phyloP scores from a whole-genome alignment of 2,113 vertebrate genomes.

The Seriola rivoliana region DNA sequence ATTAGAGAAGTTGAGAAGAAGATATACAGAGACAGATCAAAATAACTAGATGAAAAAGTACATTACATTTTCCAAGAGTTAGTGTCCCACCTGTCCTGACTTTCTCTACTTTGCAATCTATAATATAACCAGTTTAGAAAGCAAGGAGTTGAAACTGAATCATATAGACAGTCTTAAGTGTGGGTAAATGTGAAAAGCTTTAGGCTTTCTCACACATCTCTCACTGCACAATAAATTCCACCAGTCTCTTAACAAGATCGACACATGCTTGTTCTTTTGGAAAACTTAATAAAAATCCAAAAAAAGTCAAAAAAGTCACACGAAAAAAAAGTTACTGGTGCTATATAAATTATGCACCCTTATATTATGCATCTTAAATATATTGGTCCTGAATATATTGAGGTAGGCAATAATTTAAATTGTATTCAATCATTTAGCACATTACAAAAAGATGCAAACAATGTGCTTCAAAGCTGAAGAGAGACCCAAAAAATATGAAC shows the following conservation, averaged over 20 bases:
- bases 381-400: too few relatives aligned
- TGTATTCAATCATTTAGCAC: too few relatives aligned
- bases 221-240: not conserved
- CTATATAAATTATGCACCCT: too few relatives aligned
- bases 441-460: too few relatives aligned
- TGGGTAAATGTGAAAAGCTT: not conserved
- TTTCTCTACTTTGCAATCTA: not conserved
- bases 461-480: too few relatives aligned
- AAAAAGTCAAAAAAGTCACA: too few relatives aligned
- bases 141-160: not conserved
- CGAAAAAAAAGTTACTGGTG: too few relatives aligned
- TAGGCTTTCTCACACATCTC: slow-evolving; percentile 1
- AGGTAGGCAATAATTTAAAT: too few relatives aligned
- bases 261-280: not conserved
- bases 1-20: not conserved
- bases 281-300: not conserved
- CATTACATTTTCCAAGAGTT: not conserved
- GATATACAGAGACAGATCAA: not conserved
- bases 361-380: too few relatives aligned
- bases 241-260: slow-evolving; percentile 14
- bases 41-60: not conserved
- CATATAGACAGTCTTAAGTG: not conserved
- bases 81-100: not conserved
- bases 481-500: too few relatives aligned
- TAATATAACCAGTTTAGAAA: slow-evolving; percentile 3